phyloP scores from a whole-genome alignment of 2,797 vertebrate genomes.

The Dryobates pubescens region DNA sequence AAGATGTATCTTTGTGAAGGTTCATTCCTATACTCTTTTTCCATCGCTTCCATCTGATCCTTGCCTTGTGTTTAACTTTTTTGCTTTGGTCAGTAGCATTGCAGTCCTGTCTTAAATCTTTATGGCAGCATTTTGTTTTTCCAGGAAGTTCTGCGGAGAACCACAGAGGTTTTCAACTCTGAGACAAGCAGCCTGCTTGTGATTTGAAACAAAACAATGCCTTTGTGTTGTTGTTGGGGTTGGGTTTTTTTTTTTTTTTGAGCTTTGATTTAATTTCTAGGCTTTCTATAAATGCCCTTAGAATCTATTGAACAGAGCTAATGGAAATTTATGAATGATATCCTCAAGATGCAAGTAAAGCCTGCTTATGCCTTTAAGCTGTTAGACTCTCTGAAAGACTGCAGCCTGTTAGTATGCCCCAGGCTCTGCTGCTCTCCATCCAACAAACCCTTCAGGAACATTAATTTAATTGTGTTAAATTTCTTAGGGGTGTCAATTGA shows the following conservation, averaged over 20 bases:
- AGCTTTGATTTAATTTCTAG: conserved; percentile 20
- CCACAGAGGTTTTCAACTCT: background rate
- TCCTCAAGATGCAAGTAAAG: conserved; percentile 44
- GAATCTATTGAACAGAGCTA: background rate
- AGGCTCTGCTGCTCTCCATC: background rate
- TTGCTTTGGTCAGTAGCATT: background rate
- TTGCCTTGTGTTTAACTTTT: background rate
- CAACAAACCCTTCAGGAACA: background rate
- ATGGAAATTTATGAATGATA: conserved; percentile 14
- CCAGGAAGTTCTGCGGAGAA: background rate
- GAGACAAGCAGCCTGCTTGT: background rate
- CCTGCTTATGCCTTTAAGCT: background rate
- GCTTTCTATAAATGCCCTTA: background rate
- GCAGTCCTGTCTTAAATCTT: background rate
- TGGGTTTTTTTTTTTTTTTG: background rate
- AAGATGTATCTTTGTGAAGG: background rate
- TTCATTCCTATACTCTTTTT: background rate
- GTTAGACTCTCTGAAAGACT: background rate
- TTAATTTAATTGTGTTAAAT: background rate
- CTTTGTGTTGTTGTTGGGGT: background rate
- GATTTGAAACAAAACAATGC: background rate
- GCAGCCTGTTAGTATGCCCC: background rate
- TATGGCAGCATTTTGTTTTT: background rate
- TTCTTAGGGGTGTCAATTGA: conserved; percentile 20
- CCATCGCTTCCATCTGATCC: background rate